Evolutionary conservation across 2,888 invertebrate genomes (phyloP).

Genomic region (Automeris io): DNA sequence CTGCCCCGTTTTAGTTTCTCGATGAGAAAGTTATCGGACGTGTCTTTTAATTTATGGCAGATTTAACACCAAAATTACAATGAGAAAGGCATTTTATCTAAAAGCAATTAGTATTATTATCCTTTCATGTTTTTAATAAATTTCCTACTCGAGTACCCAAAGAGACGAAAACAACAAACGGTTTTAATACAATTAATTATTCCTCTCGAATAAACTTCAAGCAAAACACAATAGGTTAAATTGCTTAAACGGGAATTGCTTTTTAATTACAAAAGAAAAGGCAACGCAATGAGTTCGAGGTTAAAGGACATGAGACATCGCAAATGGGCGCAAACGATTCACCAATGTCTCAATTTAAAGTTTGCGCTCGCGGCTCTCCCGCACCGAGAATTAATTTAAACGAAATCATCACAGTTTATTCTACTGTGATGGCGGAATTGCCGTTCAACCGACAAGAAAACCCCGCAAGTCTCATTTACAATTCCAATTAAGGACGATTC

Average conservation of each 20-base stretch:
- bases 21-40: neutral
- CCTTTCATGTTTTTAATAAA: neutral
- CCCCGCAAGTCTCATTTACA: constrained; percentile 72
- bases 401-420: constrained; percentile 73
- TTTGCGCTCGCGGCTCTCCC: constrained; percentile 38
- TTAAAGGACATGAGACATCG: constrained; percentile 31
- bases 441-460: constrained; percentile 67
- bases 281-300: constrained; percentile 26
- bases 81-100: neutral
- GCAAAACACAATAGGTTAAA: constrained; percentile 28
- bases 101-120: neutral
- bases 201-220: constrained; percentile 21
- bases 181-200: constrained; percentile 21
- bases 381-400: constrained; percentile 65
- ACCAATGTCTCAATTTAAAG: constrained; percentile 47
- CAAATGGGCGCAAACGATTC: constrained; percentile 37
- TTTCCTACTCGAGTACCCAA: neutral
- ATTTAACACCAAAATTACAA: neutral
- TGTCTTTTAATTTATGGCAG: neutral
- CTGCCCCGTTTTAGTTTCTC: neutral
- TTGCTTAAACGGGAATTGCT: constrained; percentile 25
- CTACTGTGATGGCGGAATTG: constrained; percentile 58
- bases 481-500: constrained; percentile 73
- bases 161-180: constrained; percentile 14
- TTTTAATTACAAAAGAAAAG: constrained; percentile 25